phyloP scores from a whole-genome alignment of 2,888 invertebrate species.

The Drosophila acutilabella region DNA sequence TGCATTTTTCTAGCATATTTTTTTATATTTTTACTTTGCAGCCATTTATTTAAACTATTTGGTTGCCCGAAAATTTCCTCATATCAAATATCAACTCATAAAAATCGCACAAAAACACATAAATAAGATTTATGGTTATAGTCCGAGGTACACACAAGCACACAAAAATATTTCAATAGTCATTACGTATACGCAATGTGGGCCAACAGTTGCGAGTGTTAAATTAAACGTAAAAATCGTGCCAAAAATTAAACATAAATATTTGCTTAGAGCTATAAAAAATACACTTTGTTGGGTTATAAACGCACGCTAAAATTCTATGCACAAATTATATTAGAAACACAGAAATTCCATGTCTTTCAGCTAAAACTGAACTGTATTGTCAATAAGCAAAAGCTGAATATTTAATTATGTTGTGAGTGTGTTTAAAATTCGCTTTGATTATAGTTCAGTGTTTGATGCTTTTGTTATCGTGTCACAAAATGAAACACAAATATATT shows the following conservation, averaged over 20 bases:
- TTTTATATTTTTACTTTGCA: slow-evolving; percentile 20
- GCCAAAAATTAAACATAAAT: slow-evolving; percentile 67
- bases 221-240: slow-evolving; percentile 68
- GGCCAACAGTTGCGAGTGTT: slow-evolving; percentile 55
- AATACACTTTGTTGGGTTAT: slow-evolving; percentile 28
- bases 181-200: slow-evolving; percentile 61
- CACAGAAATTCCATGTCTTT: too few species aligned
- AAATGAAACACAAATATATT: slow-evolving; percentile 46
- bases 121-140: slow-evolving; percentile 77
- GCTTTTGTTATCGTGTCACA: slow-evolving; percentile 50
- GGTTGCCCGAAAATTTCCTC: slow-evolving; percentile 37
- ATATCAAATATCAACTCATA: slow-evolving; percentile 73
- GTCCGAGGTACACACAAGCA: slow-evolving; percentile 38
- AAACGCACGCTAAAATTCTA: neutral
- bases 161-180: slow-evolving; percentile 4
- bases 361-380: too few species aligned
- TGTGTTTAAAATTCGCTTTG: slow-evolving; percentile 18
- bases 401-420: neutral
- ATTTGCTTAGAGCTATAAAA: slow-evolving; percentile 50
- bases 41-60: slow-evolving; percentile 76
- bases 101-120: slow-evolving; percentile 77
- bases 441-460: slow-evolving; percentile 18
- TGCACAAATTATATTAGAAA: too few species aligned
- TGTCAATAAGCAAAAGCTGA: too few species aligned
- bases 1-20: slow-evolving; percentile 66